Conservation (phyloP, 2,888 invertebrate genomes). For the Syrista parreyssii region DNA sequence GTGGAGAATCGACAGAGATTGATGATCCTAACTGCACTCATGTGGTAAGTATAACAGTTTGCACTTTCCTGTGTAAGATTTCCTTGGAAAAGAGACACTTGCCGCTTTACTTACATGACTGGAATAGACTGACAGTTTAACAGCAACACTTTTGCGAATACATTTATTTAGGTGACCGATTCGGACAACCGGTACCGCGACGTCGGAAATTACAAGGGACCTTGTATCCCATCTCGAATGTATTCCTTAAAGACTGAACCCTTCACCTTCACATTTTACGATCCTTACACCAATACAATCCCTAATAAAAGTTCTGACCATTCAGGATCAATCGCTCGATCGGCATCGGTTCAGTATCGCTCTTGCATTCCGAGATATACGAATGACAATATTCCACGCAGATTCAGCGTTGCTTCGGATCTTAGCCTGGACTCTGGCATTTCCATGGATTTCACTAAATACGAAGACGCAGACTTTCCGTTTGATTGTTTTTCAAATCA, state of each 20-base stretch:
- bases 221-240: not conserved
- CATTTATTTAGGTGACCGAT: slow-evolving; percentile 47
- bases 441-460: slow-evolving; percentile 44
- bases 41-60: slow-evolving; percentile 77
- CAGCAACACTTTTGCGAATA: not conserved
- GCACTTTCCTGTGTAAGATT: not conserved
- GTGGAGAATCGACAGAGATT: slow-evolving; percentile 76
- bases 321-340: not conserved
- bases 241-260: slow-evolving; percentile 23
- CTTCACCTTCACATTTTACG: slow-evolving; percentile 47
- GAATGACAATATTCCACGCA: not conserved
- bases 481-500: slow-evolving; percentile 35
- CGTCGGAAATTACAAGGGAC: not conserved
- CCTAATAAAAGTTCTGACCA: slow-evolving; percentile 13
- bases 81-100: not conserved
- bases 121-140: not conserved
- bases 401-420: slow-evolving; percentile 15
- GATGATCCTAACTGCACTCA: slow-evolving; percentile 91
- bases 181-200: slow-evolving; percentile 38
- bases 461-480: slow-evolving; percentile 28
- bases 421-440: slow-evolving; percentile 52
- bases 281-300: slow-evolving; percentile 47
- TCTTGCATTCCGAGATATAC: not conserved
- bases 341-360: not conserved
- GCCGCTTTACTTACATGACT: not conserved